Conservation (phyloP, 2,797 vertebrate genomes). For the Tapera naevia region DNA sequence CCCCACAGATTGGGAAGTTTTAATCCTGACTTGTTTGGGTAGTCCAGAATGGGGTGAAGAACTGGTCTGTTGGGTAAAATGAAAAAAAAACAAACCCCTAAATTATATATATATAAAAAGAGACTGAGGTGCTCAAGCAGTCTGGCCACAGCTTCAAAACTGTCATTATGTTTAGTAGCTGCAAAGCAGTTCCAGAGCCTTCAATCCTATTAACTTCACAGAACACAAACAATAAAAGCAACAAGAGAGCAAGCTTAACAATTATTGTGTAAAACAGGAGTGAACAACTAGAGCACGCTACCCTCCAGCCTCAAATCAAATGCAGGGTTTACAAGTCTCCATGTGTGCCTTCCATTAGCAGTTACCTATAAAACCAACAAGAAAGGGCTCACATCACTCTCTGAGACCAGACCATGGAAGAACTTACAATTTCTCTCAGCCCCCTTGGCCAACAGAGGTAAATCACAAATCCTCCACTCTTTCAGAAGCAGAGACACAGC, state of each 20-base stretch:
- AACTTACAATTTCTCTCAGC: background rate
- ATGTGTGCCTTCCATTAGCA: background rate
- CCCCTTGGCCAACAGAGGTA: background rate
- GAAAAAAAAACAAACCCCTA: background rate
- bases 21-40: slow-evolving; percentile 94
- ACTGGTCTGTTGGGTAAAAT: slow-evolving; percentile 75
- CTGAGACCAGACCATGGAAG: background rate
- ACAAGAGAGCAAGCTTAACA: background rate
- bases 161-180: background rate
- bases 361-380: background rate
- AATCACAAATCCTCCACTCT: background rate
- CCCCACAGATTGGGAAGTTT: slow-evolving; percentile 91
- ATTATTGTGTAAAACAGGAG: background rate
- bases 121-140: background rate
- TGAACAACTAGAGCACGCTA: background rate
- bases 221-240: background rate
- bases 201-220: background rate
- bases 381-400: background rate
- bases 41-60: slow-evolving; percentile 82
- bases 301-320: background rate
- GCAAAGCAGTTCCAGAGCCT: background rate
- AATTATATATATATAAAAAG: background rate
- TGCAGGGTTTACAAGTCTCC: background rate
- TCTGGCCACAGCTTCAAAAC: background rate
- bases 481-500: background rate